Percentiles rank a stretch among this genome's conserved stretches.
phyloP scores from a whole-genome alignment of 2,888 invertebrate genomes.

The Isoperla grammatica region DNA sequence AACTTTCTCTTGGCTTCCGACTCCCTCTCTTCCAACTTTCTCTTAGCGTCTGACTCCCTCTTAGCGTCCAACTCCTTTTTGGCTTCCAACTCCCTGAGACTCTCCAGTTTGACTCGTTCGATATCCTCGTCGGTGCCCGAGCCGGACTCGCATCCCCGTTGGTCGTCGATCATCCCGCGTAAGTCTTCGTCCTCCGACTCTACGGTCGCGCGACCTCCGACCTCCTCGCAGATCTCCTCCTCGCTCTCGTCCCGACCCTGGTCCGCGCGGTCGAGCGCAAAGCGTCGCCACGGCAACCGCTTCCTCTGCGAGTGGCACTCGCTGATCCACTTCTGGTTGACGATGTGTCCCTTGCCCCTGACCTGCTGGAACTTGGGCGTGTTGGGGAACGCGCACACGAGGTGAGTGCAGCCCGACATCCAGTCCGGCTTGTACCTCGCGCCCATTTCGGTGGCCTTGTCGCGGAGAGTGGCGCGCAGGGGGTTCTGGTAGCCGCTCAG shows the following conservation, averaged over 20 bases:
- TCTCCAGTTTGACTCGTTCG: slow-evolving; percentile 39
- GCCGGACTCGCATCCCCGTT: slow-evolving; percentile 35
- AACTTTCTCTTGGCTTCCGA: neutral
- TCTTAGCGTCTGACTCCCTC: slow-evolving; percentile 4
- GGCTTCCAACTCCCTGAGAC: slow-evolving; percentile 23
- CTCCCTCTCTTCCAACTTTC: slow-evolving; percentile 17
- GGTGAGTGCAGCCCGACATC: slow-evolving; percentile 70
- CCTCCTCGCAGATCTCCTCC: slow-evolving; percentile 47
- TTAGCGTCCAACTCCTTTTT: slow-evolving; percentile 29
- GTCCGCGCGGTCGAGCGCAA: slow-evolving; percentile 51
- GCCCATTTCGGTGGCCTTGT: slow-evolving; percentile 68
- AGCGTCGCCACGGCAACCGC: slow-evolving; percentile 58
- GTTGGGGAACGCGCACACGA: slow-evolving; percentile 82
- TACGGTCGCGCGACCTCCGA: neutral
- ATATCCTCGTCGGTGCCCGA: slow-evolving; percentile 61
- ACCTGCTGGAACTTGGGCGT: slow-evolving; percentile 82
- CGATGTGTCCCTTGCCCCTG: slow-evolving; percentile 57
- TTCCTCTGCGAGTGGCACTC: slow-evolving; percentile 56
- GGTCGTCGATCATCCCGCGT: slow-evolving; percentile 27
- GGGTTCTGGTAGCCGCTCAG: slow-evolving; percentile 88
- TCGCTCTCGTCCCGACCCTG: slow-evolving; percentile 46
- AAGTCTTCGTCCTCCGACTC: slow-evolving; percentile 7
- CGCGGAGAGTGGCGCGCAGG: slow-evolving; percentile 59
- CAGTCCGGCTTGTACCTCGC: slow-evolving; percentile 73
- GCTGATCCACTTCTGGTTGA: slow-evolving; percentile 68